A percentile compares a stretch with the other conserved stretches of the same genome.
Evolutionary conservation across 2,113 vertebrate genomes (phyloP).

Genomic region (Pluvianellus socialis): DNA sequence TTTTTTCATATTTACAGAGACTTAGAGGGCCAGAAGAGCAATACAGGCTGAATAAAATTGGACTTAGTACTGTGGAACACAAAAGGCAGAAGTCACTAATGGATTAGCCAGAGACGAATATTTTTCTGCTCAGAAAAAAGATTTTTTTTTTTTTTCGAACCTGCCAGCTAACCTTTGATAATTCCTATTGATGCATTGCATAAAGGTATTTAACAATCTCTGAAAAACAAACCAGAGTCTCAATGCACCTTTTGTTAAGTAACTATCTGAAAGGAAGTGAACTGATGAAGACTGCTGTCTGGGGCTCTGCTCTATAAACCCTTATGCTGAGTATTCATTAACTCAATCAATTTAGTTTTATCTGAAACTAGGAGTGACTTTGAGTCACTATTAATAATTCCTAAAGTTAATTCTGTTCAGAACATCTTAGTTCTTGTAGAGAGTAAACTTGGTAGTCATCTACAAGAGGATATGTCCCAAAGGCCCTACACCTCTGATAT

Average conservation of each 20-base stretch:
- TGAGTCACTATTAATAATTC: neutral
- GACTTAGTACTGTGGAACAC: neutral
- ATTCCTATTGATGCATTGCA: neutral
- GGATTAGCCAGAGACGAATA: neutral
- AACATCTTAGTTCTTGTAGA: neutral
- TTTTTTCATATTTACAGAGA: neutral
- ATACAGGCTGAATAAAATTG: neutral
- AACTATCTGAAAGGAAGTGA: neutral
- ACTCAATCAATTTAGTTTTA: neutral
- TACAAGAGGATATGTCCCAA: neutral
- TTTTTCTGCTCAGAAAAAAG: neutral
- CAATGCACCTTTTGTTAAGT: neutral
- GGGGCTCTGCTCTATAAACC: neutral
- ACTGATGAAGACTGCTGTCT: neutral
- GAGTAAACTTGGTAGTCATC: neutral
- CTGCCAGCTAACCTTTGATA: constrained; percentile 2
- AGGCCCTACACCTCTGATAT: neutral
- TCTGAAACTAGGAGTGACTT: neutral
- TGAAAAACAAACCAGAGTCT: neutral
- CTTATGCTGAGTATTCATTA: neutral
- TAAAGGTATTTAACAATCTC: constrained; percentile 11
- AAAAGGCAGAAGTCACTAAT: neutral
- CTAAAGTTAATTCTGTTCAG: neutral
- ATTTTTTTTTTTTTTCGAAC: neutral
- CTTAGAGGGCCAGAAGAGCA: neutral